Conservation (phyloP, 2,113 vertebrate genomes). For the Penelope pileata region DNA sequence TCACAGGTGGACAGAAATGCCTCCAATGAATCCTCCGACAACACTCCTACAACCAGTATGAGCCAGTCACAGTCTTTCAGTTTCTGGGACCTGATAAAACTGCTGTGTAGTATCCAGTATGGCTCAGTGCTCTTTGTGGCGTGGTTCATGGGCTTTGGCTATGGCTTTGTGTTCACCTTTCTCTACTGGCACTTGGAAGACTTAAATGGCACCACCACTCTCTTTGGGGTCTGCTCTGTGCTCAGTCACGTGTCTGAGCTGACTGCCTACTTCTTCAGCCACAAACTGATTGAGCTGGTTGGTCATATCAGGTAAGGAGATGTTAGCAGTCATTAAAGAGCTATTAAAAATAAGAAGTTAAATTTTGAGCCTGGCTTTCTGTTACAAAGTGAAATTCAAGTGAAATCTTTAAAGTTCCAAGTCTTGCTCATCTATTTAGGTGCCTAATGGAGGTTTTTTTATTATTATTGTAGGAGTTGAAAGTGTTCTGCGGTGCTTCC, state of each 20-base stretch:
- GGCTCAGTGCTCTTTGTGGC: conserved; percentile 94
- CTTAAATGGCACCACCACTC: conserved; percentile 91
- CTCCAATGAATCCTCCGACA: conserved; percentile 62
- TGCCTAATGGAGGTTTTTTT: neutral
- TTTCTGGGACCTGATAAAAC: conserved; percentile 87
- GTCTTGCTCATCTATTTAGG: neutral
- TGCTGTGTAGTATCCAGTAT: conserved; percentile 93
- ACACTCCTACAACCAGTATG: conserved; percentile 27
- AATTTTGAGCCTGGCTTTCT: neutral
- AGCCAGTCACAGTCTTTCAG: conserved; percentile 76
- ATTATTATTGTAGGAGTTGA: neutral
- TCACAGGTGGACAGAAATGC: conserved; percentile 75
- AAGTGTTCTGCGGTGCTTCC: neutral
- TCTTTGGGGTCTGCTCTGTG: conserved; percentile 95
- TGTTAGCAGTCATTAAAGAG: neutral
- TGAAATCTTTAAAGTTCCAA: neutral
- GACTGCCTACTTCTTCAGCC: conserved; percentile 95
- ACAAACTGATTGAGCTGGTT: conserved; percentile 96
- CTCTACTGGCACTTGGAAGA: conserved; percentile 98
- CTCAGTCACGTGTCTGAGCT: conserved; percentile 94
- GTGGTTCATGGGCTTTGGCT: conserved; percentile 99
- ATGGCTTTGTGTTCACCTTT: conserved; percentile 98
- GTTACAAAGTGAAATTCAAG: neutral
- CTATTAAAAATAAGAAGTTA: neutral
- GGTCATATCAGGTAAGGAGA: conserved; percentile 93